phyloP scores from a whole-genome alignment of 2,113 vertebrate genomes.

The Spea bombifrons region DNA sequence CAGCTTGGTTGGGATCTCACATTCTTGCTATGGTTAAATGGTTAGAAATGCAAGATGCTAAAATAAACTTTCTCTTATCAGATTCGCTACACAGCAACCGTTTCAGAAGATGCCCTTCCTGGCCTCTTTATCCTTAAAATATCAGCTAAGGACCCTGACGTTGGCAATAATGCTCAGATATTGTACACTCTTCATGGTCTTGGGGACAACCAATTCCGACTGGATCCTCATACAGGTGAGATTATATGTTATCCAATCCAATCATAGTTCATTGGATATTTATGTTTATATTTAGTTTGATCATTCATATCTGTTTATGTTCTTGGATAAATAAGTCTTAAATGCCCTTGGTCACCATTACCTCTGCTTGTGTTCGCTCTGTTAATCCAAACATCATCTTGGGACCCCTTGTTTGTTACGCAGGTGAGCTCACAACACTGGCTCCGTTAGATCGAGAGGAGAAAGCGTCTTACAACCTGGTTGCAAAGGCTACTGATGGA shows the following conservation, averaged over 20 bases:
- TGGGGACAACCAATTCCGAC: slow-evolving; percentile 79
- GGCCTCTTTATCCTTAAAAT: slow-evolving; percentile 80
- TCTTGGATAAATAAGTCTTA: no score
- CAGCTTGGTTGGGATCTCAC: slow-evolving; percentile 20
- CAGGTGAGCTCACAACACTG: slow-evolving; percentile 85
- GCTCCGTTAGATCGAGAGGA: slow-evolving; percentile 79
- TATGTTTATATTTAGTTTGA: no score
- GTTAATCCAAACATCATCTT: background rate
- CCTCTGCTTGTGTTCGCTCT: background rate
- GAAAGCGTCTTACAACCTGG: slow-evolving; percentile 71
- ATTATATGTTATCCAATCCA: background rate
- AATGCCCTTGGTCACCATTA: background rate
- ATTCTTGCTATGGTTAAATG: background rate
- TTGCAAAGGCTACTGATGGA: slow-evolving; percentile 87
- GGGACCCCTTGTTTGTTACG: background rate
- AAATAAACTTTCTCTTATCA: slow-evolving; percentile 56
- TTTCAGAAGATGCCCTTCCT: slow-evolving; percentile 79
- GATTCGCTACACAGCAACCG: slow-evolving; percentile 78
- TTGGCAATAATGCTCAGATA: slow-evolving; percentile 82
- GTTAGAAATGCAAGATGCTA: slow-evolving; percentile 1
- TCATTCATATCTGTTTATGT: no score
- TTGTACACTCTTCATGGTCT: slow-evolving; percentile 86
- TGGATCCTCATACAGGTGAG: slow-evolving; percentile 82
- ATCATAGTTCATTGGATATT: background rate
- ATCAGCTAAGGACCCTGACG: slow-evolving; percentile 79